Conservation (phyloP, 2,113 vertebrate genomes). For the Rhea americana region DNA sequence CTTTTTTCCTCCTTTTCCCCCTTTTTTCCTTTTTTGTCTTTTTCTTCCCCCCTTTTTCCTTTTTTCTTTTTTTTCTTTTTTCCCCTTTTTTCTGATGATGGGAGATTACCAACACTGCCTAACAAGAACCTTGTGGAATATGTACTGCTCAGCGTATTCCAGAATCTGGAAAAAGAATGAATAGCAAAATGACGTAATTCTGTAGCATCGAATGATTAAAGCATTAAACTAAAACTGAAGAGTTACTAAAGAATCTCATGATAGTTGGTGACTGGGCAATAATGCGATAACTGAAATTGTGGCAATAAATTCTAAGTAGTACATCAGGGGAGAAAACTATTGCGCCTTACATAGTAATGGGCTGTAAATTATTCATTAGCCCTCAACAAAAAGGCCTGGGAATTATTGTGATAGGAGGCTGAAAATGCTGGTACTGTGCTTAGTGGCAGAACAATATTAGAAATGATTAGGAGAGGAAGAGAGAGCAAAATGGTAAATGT, state of each 20-base stretch:
- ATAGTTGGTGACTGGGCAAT: slow-evolving; percentile 7
- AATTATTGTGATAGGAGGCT: slow-evolving; percentile 14
- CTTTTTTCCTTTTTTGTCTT: not conserved
- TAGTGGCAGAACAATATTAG: not conserved
- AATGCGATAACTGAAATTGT: slow-evolving; percentile 44
- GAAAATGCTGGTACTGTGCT: not conserved
- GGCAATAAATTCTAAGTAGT: slow-evolving; percentile 38
- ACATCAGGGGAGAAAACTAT: not conserved
- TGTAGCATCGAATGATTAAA: slow-evolving; percentile 44
- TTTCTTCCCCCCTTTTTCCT: too few relatives aligned
- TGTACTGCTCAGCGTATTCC: not conserved
- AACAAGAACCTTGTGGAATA: not conserved
- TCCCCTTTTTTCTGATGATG: not conserved
- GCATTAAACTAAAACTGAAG: slow-evolving; percentile 20
- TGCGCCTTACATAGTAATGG: not conserved
- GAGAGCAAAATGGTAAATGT: not conserved
- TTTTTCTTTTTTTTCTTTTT: not conserved
- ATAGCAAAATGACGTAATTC: not conserved
- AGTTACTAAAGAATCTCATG: slow-evolving; percentile 13
- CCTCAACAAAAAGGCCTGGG: not conserved
- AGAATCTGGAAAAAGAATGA: not conserved
- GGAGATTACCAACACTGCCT: not conserved
- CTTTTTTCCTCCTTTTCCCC: too few relatives aligned
- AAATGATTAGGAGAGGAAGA: not conserved
- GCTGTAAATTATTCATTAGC: slow-evolving; percentile 49